phyloP scores from a whole-genome alignment of 2,113 vertebrate species.

The Saimiri boliviensis region DNA sequence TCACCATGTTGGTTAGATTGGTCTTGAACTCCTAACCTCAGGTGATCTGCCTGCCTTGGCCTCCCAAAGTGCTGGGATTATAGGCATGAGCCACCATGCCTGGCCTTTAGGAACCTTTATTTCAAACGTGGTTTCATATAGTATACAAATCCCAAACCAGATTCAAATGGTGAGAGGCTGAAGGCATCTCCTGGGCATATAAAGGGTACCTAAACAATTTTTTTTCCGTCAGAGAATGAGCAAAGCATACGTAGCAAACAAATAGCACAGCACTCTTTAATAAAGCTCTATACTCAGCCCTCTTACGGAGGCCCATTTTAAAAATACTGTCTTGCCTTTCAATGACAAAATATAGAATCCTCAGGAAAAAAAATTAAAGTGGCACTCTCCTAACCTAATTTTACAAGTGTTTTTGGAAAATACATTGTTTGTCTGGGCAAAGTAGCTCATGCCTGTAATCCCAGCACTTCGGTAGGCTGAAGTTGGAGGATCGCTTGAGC shows the following conservation, averaged over 20 bases:
- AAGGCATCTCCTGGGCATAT: background rate
- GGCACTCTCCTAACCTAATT: background rate
- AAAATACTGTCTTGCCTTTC: background rate
- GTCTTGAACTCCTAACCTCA: too few species aligned
- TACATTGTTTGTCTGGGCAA: background rate
- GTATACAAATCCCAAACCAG: background rate
- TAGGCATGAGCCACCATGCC: too few species aligned
- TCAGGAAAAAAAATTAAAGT: background rate
- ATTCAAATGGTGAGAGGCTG: background rate
- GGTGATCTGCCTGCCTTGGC: too few species aligned
- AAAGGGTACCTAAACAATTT: background rate
- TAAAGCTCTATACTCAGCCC: background rate
- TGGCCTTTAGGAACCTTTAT: background rate
- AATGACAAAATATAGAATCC: conserved; percentile 2
- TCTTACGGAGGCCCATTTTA: background rate
- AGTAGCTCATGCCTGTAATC: background rate
- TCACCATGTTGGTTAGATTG: too few species aligned
- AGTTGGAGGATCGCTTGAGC: background rate
- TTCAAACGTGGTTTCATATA: conserved; percentile 15
- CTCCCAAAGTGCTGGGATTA: too few species aligned
- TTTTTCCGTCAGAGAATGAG: background rate
- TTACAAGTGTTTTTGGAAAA: background rate
- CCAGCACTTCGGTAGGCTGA: background rate
- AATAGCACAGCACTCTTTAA: background rate
- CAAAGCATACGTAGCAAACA: background rate